These are phyloP conservation scores for Tachysurus fulvidraco DNA, from an alignment of 2,113 vertebrate genomes.

Conservation along the genomic window DNA sequence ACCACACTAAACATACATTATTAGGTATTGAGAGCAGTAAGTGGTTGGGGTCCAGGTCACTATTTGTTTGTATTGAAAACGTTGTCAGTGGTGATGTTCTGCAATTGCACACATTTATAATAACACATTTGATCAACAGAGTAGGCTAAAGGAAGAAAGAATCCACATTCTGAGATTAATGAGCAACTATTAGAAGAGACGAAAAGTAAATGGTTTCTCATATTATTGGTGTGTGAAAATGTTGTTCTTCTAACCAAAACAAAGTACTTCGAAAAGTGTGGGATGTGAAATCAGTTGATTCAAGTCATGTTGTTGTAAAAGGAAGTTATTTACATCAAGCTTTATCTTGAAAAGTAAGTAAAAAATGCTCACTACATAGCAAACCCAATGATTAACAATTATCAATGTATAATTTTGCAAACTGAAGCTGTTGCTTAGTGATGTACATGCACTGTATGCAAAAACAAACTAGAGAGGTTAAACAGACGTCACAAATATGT, in stretches of 20 bases:
- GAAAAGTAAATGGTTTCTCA: not conserved
- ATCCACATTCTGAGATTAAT: not conserved
- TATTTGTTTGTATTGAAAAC: not conserved
- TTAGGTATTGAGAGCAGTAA: too few relatives aligned
- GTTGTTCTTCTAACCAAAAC: not conserved
- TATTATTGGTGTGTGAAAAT: not conserved
- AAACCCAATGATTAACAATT: not conserved
- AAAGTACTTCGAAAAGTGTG: not conserved
- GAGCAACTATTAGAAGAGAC: not conserved
- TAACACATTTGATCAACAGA: not conserved
- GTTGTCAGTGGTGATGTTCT: too few relatives aligned
- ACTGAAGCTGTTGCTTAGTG: not conserved
- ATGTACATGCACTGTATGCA: not conserved
- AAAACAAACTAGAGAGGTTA: not conserved
- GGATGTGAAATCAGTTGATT: not conserved
- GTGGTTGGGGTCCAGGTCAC: too few relatives aligned
- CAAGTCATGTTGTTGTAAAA: not conserved
- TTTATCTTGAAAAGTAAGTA: not conserved
- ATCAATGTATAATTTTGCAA: not conserved
- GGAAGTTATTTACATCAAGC: not conserved
- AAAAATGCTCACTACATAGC: not conserved
- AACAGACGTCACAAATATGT: not conserved
- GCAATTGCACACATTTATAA: not conserved
- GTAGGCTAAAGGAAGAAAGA: not conserved
- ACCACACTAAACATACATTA: too few relatives aligned